These are phyloP conservation scores for Antennarius striatus DNA, from an alignment of 2,113 vertebrate genomes.

Conservation along the genomic window DNA sequence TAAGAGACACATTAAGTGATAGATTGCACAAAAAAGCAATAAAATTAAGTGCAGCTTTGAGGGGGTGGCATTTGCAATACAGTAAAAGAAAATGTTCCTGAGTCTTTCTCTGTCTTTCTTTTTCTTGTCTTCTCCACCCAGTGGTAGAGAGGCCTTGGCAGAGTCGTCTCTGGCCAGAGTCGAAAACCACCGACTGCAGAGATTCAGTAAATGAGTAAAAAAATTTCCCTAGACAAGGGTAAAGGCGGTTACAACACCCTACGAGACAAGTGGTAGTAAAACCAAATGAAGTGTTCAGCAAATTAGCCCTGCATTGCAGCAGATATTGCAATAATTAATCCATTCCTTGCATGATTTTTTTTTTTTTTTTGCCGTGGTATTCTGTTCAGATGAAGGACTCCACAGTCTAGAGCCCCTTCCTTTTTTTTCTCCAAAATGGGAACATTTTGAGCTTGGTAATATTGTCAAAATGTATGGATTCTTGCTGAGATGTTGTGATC, in stretches of 20 bases:
- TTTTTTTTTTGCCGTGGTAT: conserved; percentile 40
- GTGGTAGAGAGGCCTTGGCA: conserved; percentile 58
- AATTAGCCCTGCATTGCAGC: conserved; percentile 64
- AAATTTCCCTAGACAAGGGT: conserved; percentile 55
- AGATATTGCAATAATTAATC: conserved; percentile 69
- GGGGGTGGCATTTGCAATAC: conserved; percentile 37
- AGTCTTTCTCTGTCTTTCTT: conserved; percentile 23
- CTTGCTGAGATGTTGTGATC: conserved; percentile 39
- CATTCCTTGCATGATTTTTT: conserved; percentile 54
- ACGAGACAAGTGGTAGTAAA: conserved; percentile 64
- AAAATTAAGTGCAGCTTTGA: conserved; percentile 23
- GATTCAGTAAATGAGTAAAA: conserved; percentile 55
- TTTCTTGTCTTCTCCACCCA: conserved; percentile 48
- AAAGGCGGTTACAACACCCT: conserved; percentile 61
- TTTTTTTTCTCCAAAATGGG: conserved; percentile 5
- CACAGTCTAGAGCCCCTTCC: background rate
- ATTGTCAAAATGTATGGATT: conserved; percentile 25
- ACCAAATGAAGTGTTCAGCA: conserved; percentile 68
- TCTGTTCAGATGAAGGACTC: conserved; percentile 19
- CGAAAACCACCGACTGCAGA: conserved; percentile 56
- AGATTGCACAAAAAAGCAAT: no score
- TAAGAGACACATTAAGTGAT: background rate
- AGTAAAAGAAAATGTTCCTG: conserved; percentile 36
- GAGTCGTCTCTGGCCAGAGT: conserved; percentile 27
- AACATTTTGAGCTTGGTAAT: conserved; percentile 13